Evolutionary conservation across 2,888 invertebrate species (phyloP), one percentile per base, ranked within the genome.

Genomic region (Temnothorax rugatulus): DNA sequence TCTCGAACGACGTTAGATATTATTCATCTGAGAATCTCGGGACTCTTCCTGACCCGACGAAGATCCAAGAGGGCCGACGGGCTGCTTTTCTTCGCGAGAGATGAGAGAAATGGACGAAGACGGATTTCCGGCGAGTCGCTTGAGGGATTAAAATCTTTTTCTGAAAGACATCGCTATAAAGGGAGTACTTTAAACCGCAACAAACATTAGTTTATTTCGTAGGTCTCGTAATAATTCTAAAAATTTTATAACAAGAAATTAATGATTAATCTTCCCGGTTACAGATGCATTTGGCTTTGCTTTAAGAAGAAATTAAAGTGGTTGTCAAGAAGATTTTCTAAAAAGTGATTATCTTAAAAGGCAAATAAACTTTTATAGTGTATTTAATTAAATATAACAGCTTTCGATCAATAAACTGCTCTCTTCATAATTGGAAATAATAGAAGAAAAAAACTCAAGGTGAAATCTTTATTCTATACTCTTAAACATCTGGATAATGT

Each of bases 1-100:
- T 79, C 79, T 73, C 79, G 73, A 79, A 81, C 73, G 73, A 81
- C 79, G 79, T 59, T 59, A 73, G 79, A 81, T 81, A 81, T 81
- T 81, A 81, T 81, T 81, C 79, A 81, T 81, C 79, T 59, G 73
- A 81, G 73, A 73, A 81, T 73, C 73, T 73, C 64, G 18, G 52
- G 41, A 13, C 38, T 52, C 59, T 69, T 59, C 9, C 47, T 47
- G 59, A 79, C 47, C 79, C 59, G 57, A 77, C 76, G 41, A 54
- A 68, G 54, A 69, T 38, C 34, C 79, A 44, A 44, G 68, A 69
- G 79, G 57, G 4, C 52, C 77, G 77, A 63, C 69, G 69, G 50
- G 69, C 73, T 38, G 79, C 79, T 81, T 73, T 73, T 73, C 79
- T 73, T 34, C 73, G 25, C 77, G 73, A 47, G 29, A 77, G 44